These are phyloP conservation scores for Corbicula japonica DNA, from an alignment of 2,888 invertebrate species.

Conservation along the genomic window DNA sequence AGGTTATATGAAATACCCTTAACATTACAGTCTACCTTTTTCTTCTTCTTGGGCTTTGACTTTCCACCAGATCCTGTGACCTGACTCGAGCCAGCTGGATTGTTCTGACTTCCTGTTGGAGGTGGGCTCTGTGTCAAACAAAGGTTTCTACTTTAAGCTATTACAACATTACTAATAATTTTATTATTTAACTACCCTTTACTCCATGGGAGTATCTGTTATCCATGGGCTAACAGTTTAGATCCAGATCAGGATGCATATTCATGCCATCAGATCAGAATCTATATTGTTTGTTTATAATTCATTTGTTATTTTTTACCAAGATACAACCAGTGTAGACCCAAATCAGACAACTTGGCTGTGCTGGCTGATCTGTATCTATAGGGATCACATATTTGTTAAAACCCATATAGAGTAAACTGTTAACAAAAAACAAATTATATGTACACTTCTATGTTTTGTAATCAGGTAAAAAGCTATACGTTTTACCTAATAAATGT, in stretches of 20 bases:
- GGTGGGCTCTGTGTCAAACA: slow-evolving; percentile 74
- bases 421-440: neutral
- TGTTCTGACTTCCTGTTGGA: slow-evolving; percentile 36
- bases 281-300: no score
- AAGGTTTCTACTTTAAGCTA: no score
- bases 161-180: neutral
- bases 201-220: neutral
- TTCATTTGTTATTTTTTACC: no score
- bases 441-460: no score
- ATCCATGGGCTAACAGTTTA: no score
- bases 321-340: no score
- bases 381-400: neutral
- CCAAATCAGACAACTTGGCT: no score
- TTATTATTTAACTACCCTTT: neutral
- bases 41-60: slow-evolving; percentile 61
- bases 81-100: slow-evolving; percentile 22
- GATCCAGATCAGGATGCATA: no score
- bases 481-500: no score
- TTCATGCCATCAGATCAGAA: no score
- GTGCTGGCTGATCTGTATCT: no score
- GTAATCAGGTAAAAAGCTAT: no score
- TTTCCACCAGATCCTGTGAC: slow-evolving; percentile 30
- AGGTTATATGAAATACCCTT: neutral
- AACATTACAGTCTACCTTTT: slow-evolving; percentile 43
- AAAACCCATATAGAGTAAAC: neutral